Conservation (phyloP, 2,888 invertebrate species). For the Hirtodrosophila alboralis region DNA sequence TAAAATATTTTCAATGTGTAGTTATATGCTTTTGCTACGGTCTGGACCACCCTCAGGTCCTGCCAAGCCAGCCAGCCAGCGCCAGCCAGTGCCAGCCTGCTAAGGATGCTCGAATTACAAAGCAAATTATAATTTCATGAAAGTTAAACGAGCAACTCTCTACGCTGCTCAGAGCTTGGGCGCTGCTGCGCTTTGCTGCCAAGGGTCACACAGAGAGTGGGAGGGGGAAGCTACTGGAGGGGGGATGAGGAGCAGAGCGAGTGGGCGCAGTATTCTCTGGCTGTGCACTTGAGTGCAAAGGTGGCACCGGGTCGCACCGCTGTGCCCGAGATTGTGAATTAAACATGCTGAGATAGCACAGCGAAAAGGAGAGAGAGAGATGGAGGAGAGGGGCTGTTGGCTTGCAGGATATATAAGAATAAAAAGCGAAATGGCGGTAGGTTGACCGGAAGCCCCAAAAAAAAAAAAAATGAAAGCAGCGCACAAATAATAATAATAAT, state of each 20-base stretch:
- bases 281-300: constrained; percentile 78
- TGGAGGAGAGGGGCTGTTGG: constrained; percentile 8
- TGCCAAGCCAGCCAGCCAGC: constrained; percentile 24
- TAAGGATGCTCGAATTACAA: constrained; percentile 79
- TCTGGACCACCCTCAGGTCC: constrained; percentile 36
- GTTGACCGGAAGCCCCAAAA: constrained; percentile 61
- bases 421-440: constrained; percentile 58
- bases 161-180: constrained; percentile 32
- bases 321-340: constrained; percentile 77
- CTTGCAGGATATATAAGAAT: constrained; percentile 34
- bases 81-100: constrained; percentile 26
- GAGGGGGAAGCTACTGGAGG: constrained; percentile 6
- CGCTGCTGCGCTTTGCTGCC: constrained; percentile 14
- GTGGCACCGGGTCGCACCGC: constrained; percentile 71
- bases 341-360: constrained; percentile 68
- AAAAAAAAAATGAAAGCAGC: constrained; percentile 21
- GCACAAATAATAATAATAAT: constrained; percentile 49
- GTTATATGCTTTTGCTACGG: constrained; percentile 59
- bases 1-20: constrained; percentile 81
- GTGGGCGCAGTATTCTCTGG: constrained; percentile 44
- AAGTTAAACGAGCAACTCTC: constrained; percentile 81
- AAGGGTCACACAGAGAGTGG: constrained; percentile 55
- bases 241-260: neutral
- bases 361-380: neutral
- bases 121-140: constrained; percentile 83